These are phyloP conservation scores for Cephus nigrinus DNA, from an alignment of 2,888 invertebrate genomes.

Conservation along the genomic window DNA sequence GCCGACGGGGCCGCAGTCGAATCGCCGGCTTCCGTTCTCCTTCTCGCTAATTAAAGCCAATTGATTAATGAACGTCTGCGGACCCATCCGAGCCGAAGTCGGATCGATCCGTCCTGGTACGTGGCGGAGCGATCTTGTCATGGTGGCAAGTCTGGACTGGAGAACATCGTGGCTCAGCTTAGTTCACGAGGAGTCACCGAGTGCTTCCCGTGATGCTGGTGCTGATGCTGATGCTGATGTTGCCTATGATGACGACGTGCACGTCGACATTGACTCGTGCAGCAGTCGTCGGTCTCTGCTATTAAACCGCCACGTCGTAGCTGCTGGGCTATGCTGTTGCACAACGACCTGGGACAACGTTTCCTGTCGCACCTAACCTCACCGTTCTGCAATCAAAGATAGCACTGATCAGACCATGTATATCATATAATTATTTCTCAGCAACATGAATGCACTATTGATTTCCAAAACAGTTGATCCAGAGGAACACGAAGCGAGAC, in stretches of 20 bases:
- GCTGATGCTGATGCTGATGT: slow-evolving; percentile 54
- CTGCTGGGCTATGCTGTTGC: slow-evolving; percentile 69
- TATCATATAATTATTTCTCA: not conserved
- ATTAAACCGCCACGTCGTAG: slow-evolving; percentile 58
- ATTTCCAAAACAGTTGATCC: not conserved
- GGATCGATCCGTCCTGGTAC: not conserved
- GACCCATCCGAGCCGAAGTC: not conserved
- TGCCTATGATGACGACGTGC: slow-evolving; percentile 69
- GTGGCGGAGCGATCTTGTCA: not conserved
- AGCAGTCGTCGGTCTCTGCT: slow-evolving; percentile 70
- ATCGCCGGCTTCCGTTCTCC: slow-evolving; percentile 47
- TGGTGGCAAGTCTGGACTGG: not conserved
- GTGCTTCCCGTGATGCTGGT: slow-evolving; percentile 38
- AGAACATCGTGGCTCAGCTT: slow-evolving; percentile 44
- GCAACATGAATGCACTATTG: too few species aligned
- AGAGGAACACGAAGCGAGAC: not conserved
- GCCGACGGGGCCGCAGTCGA: slow-evolving; percentile 13
- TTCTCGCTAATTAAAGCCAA: slow-evolving; percentile 51
- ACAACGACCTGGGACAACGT: slow-evolving; percentile 80
- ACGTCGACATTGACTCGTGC: slow-evolving; percentile 69
- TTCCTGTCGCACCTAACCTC: slow-evolving; percentile 83
- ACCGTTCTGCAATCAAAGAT: slow-evolving; percentile 75
- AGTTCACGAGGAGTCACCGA: slow-evolving; percentile 51
- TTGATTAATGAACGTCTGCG: slow-evolving; percentile 49
- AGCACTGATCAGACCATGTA: not conserved